Percentiles rank a stretch among this genome's conserved stretches.
phyloP scores from a whole-genome alignment of 2,797 vertebrate species.

The Lophura swinhoii region DNA sequence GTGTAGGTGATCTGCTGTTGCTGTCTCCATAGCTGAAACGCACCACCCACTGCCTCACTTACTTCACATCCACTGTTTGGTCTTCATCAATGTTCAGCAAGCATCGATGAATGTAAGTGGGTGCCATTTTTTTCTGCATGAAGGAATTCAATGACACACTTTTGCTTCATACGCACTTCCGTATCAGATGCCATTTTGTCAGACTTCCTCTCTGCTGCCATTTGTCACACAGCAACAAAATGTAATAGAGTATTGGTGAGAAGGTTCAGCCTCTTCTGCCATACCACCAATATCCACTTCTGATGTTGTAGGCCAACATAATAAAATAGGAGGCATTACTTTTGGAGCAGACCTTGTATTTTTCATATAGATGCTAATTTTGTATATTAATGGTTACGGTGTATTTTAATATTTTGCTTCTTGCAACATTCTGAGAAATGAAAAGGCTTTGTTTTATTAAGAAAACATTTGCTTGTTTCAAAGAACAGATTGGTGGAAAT shows the following conservation, averaged over 20 bases:
- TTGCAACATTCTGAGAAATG: not conserved
- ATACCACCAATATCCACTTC: not conserved
- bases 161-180: too few species aligned
- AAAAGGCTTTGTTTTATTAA: not conserved
- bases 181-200: too few species aligned
- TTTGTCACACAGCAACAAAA: not conserved
- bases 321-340: not conserved
- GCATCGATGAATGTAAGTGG: too few species aligned
- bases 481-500: not conserved
- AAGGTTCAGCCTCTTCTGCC: not conserved
- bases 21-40: too few species aligned
- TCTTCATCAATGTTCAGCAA: too few species aligned
- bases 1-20: not conserved
- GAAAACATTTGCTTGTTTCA: not conserved
- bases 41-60: too few species aligned
- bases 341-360: not conserved
- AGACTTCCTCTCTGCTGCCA: too few species aligned
- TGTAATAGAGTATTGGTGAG: not conserved
- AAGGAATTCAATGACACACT: too few species aligned
- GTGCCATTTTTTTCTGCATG: too few species aligned
- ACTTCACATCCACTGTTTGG: too few species aligned
- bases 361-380: not conserved
- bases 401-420: not conserved
- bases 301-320: not conserved
- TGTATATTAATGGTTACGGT: not conserved